These are phyloP conservation scores for Tangachromis dhanisi DNA, from an alignment of 2,113 vertebrate genomes.

Conservation along the genomic window DNA sequence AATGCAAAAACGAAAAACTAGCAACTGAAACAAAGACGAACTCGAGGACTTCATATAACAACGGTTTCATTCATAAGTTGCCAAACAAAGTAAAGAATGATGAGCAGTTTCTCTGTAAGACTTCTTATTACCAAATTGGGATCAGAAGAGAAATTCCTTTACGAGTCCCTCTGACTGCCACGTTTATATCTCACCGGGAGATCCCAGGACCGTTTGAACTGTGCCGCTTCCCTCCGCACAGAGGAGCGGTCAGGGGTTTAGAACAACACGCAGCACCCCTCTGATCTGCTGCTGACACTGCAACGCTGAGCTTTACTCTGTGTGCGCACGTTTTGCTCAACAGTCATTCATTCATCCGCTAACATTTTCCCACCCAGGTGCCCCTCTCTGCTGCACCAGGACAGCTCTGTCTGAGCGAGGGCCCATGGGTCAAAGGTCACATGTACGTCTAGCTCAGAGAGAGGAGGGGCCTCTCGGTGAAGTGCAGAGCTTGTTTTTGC, in stretches of 20 bases:
- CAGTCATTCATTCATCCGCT: neutral
- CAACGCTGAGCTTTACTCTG: slow-evolving; percentile 16
- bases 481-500: slow-evolving; percentile 38
- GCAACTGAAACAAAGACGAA: neutral
- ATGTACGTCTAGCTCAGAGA: neutral
- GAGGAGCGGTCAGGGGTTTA: neutral
- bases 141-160: neutral
- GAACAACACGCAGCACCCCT: slow-evolving; percentile 7
- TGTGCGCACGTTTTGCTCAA: neutral
- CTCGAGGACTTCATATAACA: neutral
- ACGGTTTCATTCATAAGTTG: neutral
- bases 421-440: slow-evolving; percentile 33
- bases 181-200: slow-evolving; percentile 12
- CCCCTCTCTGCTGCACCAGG: neutral
- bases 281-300: slow-evolving; percentile 38
- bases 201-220: neutral
- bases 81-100: neutral
- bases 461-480: neutral
- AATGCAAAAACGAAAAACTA: neutral
- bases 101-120: neutral
- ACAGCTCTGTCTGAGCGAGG: neutral
- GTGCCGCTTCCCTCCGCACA: neutral
- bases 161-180: neutral
- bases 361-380: slow-evolving; percentile 8
- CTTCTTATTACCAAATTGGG: neutral